A percentile compares a stretch with the other conserved stretches of the same genome.
phyloP scores from a whole-genome alignment of 2,113 vertebrate genomes.

The Misgurnus anguillicaudatus region DNA sequence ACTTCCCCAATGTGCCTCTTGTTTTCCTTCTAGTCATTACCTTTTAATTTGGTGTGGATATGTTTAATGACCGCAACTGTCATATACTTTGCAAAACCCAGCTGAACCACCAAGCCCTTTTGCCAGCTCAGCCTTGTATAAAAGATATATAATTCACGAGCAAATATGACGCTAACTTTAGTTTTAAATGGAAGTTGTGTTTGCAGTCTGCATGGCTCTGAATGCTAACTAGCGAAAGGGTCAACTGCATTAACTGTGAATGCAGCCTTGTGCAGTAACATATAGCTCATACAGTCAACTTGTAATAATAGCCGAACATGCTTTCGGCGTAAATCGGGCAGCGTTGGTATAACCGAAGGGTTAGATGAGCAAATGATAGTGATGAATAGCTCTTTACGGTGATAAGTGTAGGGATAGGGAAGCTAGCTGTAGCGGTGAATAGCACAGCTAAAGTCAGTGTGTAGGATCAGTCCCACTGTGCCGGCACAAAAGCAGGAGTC shows the following conservation, averaged over 20 bases:
- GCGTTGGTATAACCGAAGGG: constrained; percentile 27
- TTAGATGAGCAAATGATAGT: constrained; percentile 8
- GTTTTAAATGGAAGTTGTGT: constrained; percentile 4
- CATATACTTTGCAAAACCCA: neutral
- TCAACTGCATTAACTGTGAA: constrained; percentile 9
- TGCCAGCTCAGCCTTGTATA: neutral
- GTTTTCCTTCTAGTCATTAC: constrained; percentile 25
- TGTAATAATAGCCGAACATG: constrained; percentile 30
- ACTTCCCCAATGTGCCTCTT: neutral
- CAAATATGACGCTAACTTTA: neutral
- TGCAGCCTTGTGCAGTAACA: constrained; percentile 8
- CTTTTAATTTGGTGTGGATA: constrained; percentile 8
- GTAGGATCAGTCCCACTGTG: constrained; percentile 54
- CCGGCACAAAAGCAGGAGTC: constrained; percentile 48
- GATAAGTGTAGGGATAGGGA: constrained; percentile 36
- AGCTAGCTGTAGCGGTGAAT: constrained; percentile 32
- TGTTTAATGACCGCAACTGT: constrained; percentile 6
- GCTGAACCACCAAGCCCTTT: constrained; percentile 11
- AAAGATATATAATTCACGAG: neutral
- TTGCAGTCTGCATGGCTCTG: constrained; percentile 11
- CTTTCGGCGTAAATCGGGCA: constrained; percentile 5
- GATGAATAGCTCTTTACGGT: constrained; percentile 44
- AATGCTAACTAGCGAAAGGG: constrained; percentile 30
- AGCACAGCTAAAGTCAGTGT: constrained; percentile 52
- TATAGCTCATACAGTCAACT: constrained; percentile 23